Base-by-base conservation (phyloP, 2,113 vertebrate species). In the Eonycteris spelaea region DNA sequence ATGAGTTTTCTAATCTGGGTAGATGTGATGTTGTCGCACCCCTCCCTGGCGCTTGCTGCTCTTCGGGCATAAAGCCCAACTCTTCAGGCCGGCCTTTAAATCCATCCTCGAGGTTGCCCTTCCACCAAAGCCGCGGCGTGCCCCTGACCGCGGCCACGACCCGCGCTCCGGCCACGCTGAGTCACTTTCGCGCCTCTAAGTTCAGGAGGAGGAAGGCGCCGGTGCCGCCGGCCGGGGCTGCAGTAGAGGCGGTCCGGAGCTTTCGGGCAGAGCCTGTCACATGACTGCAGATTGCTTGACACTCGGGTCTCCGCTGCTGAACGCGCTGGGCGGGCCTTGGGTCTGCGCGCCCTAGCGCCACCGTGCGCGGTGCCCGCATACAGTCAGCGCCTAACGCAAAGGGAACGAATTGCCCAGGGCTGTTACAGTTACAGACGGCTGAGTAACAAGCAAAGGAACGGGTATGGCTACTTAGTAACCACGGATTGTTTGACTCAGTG, bases 211-310 rank as follows among this genome's bases (percentile, higher is more conserved):
- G 67, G 48, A 43, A 53, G 90, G 59, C 26, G 11, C 68, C 67
- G 2, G 18, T 21, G 85, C 59, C 0, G 6, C 21, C 18, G 12
- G 38, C 40, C 1, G 6, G 53, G 13, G 43, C 12, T 15, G 85
- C 71, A 0, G 35, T 0, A 15, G 59, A 68, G 67, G 38, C 1
- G 0, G 51, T 45, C 43, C 59, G 0, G 18, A 38, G 67, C 59
- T 26, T 48, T 19, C 35, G 82, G 55, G 18, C 35, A 3, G 57
- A 14, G 35, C 90, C 28, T 14, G 90, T 87, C 93, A 63, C 88
- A 26, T 55, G 93, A 88, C 53, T 68, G 95, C 82, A 9, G 78
- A 43, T 13, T 30, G 43, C 67, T 6, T 7, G n/a, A 12, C n/a
- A 6, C 45, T 26, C 30, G 0, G 15, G 78, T 43, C 70, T 85